Evolutionary conservation across 2,888 invertebrate genomes (phyloP), one percentile per base, ranked within the genome.

Genomic region (Biston stratarius): DNA sequence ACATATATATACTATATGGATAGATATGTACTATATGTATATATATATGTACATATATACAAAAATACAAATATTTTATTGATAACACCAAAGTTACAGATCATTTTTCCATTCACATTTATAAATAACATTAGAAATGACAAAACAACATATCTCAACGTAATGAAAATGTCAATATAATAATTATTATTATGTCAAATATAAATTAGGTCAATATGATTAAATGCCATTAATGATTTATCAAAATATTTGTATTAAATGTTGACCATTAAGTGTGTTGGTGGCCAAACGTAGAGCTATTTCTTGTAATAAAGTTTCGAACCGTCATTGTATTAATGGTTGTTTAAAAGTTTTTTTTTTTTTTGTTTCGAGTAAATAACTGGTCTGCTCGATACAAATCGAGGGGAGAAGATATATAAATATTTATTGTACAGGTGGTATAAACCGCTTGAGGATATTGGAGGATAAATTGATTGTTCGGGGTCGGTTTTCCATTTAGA

Each of bases 401-500:
- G 87, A 86, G 85, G 90, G 88, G 86, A 83, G 86, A 87, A 85
- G 85, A 68, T 90, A 92, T 38, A 38, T 92, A 93, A 92, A 93
- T 92, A 93, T 94, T 92, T 92, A 92, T 93, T 90, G 91, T 92
- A 91, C 93, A 92, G 92, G 92, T 92, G 92, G 91, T 92, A 91
- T 93, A 92, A 91, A 92, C 92, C 91, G 91, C 91, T 90, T 82
- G 88, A 92, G 92, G 92, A 93, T 93, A 92, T 92, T 91, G 92
- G 86, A 86, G 92, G 93, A 92, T 94, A 93, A 93, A 94, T 94
- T 94, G 93, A 94, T 93, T 94, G 93, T 92, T 89, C 91, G 89
- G 91, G 93, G 91, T 92, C 90, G 93, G 92, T 93, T 94, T 94
- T 92, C 93, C 93, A 94, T 94, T 94, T 94, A 94, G 93, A 93